Conservation (phyloP, 2,888 invertebrate species). For the Hartigia nigra region DNA sequence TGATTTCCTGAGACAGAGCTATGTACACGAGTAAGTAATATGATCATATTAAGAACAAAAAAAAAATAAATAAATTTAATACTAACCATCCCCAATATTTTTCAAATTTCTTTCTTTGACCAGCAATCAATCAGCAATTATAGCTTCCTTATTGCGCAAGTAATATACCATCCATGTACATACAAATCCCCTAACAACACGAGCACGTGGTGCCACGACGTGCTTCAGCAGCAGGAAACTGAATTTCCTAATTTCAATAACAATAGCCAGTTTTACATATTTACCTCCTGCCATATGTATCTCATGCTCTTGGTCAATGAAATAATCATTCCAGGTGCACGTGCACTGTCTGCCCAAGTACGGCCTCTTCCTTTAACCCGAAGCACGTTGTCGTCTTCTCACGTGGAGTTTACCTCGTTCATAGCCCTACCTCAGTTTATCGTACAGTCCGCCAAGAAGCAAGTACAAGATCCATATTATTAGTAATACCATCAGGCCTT, state of each 20-base stretch:
- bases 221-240: not conserved
- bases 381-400: not conserved
- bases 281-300: not conserved
- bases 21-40: conserved; percentile 37
- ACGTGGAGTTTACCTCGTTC: not conserved
- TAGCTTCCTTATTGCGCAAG: too few relatives aligned
- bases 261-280: not conserved
- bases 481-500: not conserved
- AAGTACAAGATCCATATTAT: not conserved
- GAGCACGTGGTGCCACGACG: not conserved
- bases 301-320: not conserved
- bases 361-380: not conserved
- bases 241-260: not conserved
- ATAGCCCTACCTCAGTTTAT: not conserved
- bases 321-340: not conserved
- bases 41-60: not conserved
- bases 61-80: not conserved
- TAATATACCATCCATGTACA: too few relatives aligned
- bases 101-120: not conserved
- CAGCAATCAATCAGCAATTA: too few relatives aligned
- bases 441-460: not conserved
- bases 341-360: not conserved
- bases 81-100: not conserved
- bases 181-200: not conserved
- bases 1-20: conserved; percentile 29